Conservation (phyloP, 30 jellyfish, hydroid and myxozoan genomes). For the Calvadosia cruxmelitensis region DNA sequence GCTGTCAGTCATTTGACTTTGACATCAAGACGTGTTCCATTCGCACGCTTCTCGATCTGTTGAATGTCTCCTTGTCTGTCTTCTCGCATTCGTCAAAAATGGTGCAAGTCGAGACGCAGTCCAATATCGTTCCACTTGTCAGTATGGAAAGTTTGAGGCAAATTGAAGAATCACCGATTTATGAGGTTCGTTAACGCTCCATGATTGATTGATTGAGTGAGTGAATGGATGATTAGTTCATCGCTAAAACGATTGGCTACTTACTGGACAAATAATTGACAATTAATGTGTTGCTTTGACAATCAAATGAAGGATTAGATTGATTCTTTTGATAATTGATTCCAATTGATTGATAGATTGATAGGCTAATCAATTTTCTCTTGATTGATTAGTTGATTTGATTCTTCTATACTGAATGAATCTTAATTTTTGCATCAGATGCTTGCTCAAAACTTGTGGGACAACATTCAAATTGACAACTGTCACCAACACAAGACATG, state of each 20-base stretch:
- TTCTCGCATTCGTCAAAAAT: slow-evolving; percentile 12
- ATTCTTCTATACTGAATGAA: too few species aligned
- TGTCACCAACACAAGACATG: slow-evolving; percentile 61
- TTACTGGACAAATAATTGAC: too few species aligned
- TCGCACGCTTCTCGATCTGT: slow-evolving; percentile 62
- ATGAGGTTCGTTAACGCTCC: too few species aligned
- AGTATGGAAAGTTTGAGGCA: slow-evolving; percentile 24
- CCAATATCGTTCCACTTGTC: slow-evolving; percentile 62
- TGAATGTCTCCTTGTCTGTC: slow-evolving; percentile 63
- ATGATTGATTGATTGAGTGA: too few species aligned
- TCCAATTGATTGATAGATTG: too few species aligned
- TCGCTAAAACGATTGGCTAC: too few species aligned
- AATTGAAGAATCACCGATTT: slow-evolving; percentile 45
- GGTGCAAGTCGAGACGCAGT: slow-evolving; percentile 3
- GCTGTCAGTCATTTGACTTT: slow-evolving; percentile 34
- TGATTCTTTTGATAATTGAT: too few species aligned
- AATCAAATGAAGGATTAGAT: background rate
- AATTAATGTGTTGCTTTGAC: too few species aligned
- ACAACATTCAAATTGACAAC: slow-evolving; percentile 31
- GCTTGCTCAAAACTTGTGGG: slow-evolving; percentile 70
- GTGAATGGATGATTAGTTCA: too few species aligned
- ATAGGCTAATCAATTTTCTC: too few species aligned
- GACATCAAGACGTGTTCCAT: slow-evolving; percentile 60
- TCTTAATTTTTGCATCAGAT: too few species aligned
- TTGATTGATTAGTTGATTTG: too few species aligned